Base-by-base conservation (phyloP, 1,140 invertebrate genomes). In the Dendrolimus punctatus region DNA sequence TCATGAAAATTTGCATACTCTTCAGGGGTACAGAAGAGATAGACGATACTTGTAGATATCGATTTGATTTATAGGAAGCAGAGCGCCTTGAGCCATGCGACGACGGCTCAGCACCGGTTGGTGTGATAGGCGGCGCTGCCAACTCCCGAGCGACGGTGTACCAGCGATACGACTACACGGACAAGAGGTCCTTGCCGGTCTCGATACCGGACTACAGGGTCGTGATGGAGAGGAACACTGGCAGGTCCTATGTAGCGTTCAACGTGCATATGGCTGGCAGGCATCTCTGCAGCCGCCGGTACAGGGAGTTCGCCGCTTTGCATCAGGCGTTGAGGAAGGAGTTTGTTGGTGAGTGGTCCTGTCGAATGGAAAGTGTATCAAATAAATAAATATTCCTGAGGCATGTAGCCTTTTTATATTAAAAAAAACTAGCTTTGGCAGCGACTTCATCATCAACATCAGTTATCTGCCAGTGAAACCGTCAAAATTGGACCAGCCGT, bases 231-330 rank as follows among this genome's bases (percentile, higher is more conserved):
- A 83, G 92, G 65, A 92, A 91, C 74, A 76, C 75, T 0, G 96
- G 95, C 23, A 95, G 99, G 67, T 94, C 94, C 66, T 99, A 94
- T 88, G 96, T 98, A 53, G 96, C 98, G 0, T 99, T 96, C 87
- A 99, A 99, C 81, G 98, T 99, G 57, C 98, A 99, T 80, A 99
- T 99, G 98, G 98, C 98, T 39, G 98, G 98, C 0, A 87, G 98
- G 46, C 98, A 99, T 83, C 88, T 99, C 37, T 99, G 98, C 80
- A 99, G 97, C 39, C 89, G 98, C 47, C 89, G 98, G 42, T 99
- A 99, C 80, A 91, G 97, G 49, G 98, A 99, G 87, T 99, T 99
- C 81, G 92, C 95, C 8, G 94, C 94, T 55, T 82, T 99, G 49
- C 95, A 99, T 76, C 91, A 93, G 65, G 92, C 94, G 58, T 88